phyloP scores from a whole-genome alignment of 2,797 vertebrate genomes.

The Xenopus petersii region DNA sequence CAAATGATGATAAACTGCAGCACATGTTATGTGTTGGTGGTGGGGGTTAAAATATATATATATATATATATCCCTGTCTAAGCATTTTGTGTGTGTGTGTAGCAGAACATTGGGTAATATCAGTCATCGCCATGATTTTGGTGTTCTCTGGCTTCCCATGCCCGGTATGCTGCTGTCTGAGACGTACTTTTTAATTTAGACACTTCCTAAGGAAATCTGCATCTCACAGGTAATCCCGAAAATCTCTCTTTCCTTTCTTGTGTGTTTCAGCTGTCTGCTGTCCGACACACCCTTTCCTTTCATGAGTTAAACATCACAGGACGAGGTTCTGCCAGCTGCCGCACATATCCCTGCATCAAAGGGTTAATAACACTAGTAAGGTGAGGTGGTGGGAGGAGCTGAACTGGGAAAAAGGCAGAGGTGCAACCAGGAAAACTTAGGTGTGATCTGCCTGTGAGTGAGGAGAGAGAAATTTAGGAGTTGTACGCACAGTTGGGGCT shows the following conservation, averaged over 20 bases:
- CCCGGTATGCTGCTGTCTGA: slow-evolving; percentile 24
- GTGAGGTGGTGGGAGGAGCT: slow-evolving; percentile 23
- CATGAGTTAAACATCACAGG: slow-evolving; percentile 43
- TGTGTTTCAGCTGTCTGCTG: slow-evolving; percentile 41
- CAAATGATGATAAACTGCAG: no score
- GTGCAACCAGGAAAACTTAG: slow-evolving; percentile 43
- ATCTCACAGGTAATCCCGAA: slow-evolving; percentile 43
- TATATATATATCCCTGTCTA: no score
- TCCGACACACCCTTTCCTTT: slow-evolving; percentile 37
- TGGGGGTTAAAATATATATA: no score
- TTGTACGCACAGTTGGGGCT: not conserved
- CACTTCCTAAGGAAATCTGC: slow-evolving; percentile 27
- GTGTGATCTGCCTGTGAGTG: slow-evolving; percentile 20
- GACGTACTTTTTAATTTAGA: slow-evolving; percentile 5
- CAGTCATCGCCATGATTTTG: not conserved
- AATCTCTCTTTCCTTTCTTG: slow-evolving; percentile 46
- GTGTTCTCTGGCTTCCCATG: slow-evolving; percentile 12
- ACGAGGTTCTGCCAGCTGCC: slow-evolving; percentile 21
- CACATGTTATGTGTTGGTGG: no score
- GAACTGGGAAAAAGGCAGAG: slow-evolving; percentile 39
- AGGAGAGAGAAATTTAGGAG: slow-evolving; percentile 8
- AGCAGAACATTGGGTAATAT: not conserved
- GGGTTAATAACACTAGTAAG: slow-evolving; percentile 37
- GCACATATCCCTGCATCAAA: slow-evolving; percentile 15
- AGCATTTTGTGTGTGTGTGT: no score